Evolutionary conservation across 2,888 invertebrate genomes (phyloP).

Genomic region (Chesias legatella): DNA sequence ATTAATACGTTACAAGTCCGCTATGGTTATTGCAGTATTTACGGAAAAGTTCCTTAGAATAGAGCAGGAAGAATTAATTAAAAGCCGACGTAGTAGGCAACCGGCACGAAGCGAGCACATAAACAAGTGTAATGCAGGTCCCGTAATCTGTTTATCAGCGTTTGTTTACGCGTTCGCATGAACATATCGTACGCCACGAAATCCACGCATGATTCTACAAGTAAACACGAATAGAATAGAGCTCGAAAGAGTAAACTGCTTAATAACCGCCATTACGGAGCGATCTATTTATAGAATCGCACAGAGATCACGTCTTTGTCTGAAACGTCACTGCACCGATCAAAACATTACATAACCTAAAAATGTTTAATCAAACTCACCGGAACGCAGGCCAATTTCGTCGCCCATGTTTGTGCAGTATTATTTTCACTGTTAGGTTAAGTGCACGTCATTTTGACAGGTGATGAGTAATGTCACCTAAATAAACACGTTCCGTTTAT

Average conservation of each 20-base stretch:
- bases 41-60: no score
- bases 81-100: not conserved
- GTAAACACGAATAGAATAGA: conserved; percentile 42
- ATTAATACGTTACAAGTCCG: no score
- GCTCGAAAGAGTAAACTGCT: conserved; percentile 67
- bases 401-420: conserved; percentile 53
- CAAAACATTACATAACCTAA: conserved; percentile 66
- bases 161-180: conserved; percentile 39
- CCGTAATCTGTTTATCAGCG: conserved; percentile 25
- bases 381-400: conserved; percentile 54
- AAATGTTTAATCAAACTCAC: conserved; percentile 56
- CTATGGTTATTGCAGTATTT: no score
- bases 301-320: conserved; percentile 77
- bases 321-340: conserved; percentile 51
- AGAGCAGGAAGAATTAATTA: not conserved
- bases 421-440: conserved; percentile 58
- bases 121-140: conserved; percentile 20
- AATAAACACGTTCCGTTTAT: conserved; percentile 38
- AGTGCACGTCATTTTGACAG: conserved; percentile 73
- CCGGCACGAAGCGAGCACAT: conserved; percentile 6
- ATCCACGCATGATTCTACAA: conserved; percentile 37
- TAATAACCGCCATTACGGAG: conserved; percentile 71
- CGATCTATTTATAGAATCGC: conserved; percentile 73
- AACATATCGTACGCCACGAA: conserved; percentile 37
- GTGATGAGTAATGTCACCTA: conserved; percentile 54